Conservation (phyloP, 1,140 invertebrate species). For the Ooceraea biroi region DNA sequence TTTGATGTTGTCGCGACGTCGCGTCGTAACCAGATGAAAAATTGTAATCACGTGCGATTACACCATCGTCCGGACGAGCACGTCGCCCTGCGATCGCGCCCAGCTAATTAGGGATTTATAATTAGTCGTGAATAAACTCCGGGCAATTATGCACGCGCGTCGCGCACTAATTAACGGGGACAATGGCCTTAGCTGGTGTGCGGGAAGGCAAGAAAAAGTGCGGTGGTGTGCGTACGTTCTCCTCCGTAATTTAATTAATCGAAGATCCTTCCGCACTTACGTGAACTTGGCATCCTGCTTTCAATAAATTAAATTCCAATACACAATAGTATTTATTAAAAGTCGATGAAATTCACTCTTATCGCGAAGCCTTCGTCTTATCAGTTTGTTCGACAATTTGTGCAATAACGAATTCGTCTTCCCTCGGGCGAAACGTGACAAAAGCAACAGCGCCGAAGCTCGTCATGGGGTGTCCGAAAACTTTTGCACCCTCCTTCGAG, state of each 20-base stretch:
- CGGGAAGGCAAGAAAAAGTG: slow-evolving; percentile 27
- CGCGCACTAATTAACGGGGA: slow-evolving; percentile 70
- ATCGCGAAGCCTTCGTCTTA: neutral
- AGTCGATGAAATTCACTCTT: slow-evolving; percentile 38
- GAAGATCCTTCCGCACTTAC: slow-evolving; percentile 56
- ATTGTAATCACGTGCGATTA: slow-evolving; percentile 50
- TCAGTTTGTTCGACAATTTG: slow-evolving; percentile 2
- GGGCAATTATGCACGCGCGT: slow-evolving; percentile 49
- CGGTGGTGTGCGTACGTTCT: neutral
- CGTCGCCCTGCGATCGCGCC: neutral
- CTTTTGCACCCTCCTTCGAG: neutral
- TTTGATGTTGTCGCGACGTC: slow-evolving; percentile 52
- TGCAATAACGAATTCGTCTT: slow-evolving; percentile 18
- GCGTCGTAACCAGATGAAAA: slow-evolving; percentile 23
- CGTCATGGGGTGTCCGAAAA: neutral
- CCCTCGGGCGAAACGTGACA: neutral
- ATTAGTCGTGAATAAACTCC: slow-evolving; percentile 66
- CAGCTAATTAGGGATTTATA: slow-evolving; percentile 69
- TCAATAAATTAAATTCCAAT: too few relatives aligned
- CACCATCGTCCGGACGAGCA: neutral
- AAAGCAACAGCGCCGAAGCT: neutral
- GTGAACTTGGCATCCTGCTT: too few relatives aligned
- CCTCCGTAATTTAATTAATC: slow-evolving; percentile 69
- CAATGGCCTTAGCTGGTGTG: slow-evolving; percentile 44
- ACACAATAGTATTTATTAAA: too few relatives aligned